Conservation (phyloP, 1,140 invertebrate genomes). For the Bradynema listronoti region DNA sequence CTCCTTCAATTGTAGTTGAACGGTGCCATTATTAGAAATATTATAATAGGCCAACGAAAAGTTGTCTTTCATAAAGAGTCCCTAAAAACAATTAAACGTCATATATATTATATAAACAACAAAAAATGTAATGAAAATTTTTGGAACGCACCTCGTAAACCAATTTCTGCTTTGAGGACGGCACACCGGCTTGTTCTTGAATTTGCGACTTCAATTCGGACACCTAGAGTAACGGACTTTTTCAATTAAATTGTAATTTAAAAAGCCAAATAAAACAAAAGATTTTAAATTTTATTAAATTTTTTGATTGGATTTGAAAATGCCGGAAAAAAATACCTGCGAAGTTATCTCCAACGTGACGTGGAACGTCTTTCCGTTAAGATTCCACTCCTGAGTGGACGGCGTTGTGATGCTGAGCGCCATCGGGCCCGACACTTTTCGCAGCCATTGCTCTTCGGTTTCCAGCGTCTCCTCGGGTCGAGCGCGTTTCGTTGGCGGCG, state of each 20-base stretch:
- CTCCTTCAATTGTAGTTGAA: constrained; percentile 88
- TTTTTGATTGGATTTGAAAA: neutral
- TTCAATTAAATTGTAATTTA: constrained; percentile 11
- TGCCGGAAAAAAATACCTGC: constrained; percentile 58
- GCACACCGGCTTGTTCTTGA: constrained; percentile 80
- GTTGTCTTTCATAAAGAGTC: constrained; percentile 94
- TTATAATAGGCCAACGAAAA: constrained; percentile 93
- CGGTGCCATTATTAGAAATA: constrained; percentile 71
- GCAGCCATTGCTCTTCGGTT: constrained; percentile 75
- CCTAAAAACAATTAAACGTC: too few species aligned
- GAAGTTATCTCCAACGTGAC: constrained; percentile 75
- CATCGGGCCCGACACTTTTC: constrained; percentile 63
- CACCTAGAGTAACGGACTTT: constrained; percentile 63
- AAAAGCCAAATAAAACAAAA: constrained; percentile 12
- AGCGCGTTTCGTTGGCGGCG: constrained; percentile 77
- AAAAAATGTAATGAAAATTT: neutral
- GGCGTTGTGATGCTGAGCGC: constrained; percentile 27
- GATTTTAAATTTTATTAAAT: constrained; percentile 22
- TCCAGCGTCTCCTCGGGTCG: constrained; percentile 85
- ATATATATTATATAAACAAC: neutral
- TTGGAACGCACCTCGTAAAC: constrained; percentile 70
- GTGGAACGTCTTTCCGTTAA: constrained; percentile 80
- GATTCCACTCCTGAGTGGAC: constrained; percentile 74
- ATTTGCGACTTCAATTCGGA: constrained; percentile 79
- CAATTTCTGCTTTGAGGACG: constrained; percentile 93